phyloP scores from a whole-genome alignment of 2,113 vertebrate genomes.

The Lethenteron camtschaticum region DNA sequence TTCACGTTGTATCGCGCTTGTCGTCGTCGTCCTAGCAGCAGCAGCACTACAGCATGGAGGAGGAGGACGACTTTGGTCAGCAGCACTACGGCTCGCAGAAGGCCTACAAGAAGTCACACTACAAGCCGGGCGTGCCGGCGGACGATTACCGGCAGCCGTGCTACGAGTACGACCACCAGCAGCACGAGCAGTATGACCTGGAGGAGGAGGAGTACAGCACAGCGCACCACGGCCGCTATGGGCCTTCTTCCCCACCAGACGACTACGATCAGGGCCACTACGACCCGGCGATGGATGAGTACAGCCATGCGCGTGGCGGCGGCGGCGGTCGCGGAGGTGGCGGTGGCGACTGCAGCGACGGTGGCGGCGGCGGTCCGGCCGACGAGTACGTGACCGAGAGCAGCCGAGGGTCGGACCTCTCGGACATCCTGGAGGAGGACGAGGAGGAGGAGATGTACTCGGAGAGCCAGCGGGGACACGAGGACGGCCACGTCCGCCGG shows the following conservation, averaged over 20 bases:
- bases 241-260: not conserved
- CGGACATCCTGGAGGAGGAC: conserved; percentile 94
- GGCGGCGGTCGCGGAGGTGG: not conserved
- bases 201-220: too few species aligned
- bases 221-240: too few species aligned
- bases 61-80: conserved; percentile 15
- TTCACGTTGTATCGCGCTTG: too few species aligned
- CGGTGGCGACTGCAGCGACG: not conserved
- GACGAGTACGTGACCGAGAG: conserved; percentile 88
- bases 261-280: not conserved
- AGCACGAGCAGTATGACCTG: too few species aligned
- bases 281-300: not conserved
- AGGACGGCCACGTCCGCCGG: not conserved
- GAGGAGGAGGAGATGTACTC: conserved; percentile 92
- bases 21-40: too few species aligned
- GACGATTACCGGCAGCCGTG: conserved; percentile 1
- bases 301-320: not conserved
- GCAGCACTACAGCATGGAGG: too few species aligned
- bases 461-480: conserved; percentile 64
- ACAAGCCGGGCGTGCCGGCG: not conserved
- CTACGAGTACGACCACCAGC: not conserved
- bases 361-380: not conserved
- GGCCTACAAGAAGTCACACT: conserved; percentile 3
- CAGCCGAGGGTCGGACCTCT: conserved; percentile 81
- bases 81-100: conserved; percentile 33